phyloP scores from a whole-genome alignment of 2,113 vertebrate genomes.

The Mesitornis unicolor region DNA sequence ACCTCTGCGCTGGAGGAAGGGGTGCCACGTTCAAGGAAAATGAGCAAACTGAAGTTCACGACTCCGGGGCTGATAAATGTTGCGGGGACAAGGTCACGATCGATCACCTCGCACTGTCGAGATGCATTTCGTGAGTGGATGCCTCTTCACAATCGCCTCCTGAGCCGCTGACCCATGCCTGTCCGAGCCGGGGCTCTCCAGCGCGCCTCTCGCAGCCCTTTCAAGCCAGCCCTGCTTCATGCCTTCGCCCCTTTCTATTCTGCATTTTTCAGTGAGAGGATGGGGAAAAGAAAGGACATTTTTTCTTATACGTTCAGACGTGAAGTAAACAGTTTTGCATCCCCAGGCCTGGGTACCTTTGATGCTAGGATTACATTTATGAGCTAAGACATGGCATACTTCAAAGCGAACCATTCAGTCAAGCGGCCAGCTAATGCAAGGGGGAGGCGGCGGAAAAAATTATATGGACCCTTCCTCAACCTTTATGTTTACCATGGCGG shows the following conservation, averaged over 20 bases:
- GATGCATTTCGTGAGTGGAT: slow-evolving; percentile 88
- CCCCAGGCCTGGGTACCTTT: slow-evolving; percentile 72
- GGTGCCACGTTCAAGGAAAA: slow-evolving; percentile 66
- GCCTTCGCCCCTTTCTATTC: slow-evolving; percentile 53
- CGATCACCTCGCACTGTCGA: slow-evolving; percentile 82
- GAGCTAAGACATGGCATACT: slow-evolving; percentile 81
- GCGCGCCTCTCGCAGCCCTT: slow-evolving; percentile 68
- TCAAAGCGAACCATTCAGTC: slow-evolving; percentile 77
- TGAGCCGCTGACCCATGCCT: slow-evolving; percentile 79
- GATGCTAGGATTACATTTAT: slow-evolving; percentile 82
- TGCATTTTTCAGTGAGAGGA: slow-evolving; percentile 55
- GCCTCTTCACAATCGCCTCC: slow-evolving; percentile 82
- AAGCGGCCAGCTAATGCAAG: slow-evolving; percentile 46
- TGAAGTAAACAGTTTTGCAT: slow-evolving; percentile 78
- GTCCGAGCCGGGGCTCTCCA: slow-evolving; percentile 66
- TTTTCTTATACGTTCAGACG: slow-evolving; percentile 65
- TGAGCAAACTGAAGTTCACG: slow-evolving; percentile 67
- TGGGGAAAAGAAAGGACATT: slow-evolving; percentile 68
- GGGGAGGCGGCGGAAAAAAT: neutral
- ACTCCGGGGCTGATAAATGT: slow-evolving; percentile 68
- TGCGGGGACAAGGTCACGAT: slow-evolving; percentile 79
- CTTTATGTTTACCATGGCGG: neutral
- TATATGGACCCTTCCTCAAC: slow-evolving; percentile 1
- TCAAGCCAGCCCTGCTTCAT: slow-evolving; percentile 65
- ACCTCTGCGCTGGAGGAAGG: neutral